A percentile compares a stretch with the other conserved stretches of the same genome.
phyloP scores from a whole-genome alignment of 2,888 invertebrate genomes.

The Rhamnusium bicolor region DNA sequence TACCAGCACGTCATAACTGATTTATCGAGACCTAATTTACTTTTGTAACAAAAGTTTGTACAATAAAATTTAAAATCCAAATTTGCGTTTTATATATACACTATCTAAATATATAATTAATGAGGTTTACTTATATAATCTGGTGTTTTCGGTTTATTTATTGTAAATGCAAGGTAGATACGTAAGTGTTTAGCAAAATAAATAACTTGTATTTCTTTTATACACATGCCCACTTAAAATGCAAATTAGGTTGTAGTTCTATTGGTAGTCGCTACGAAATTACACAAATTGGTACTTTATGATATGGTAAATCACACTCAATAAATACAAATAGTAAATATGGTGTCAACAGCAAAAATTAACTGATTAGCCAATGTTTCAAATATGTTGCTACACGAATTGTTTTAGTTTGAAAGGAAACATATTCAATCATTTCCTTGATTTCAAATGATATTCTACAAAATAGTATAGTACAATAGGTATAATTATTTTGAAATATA shows the following conservation, averaged over 20 bases:
- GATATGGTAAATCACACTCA: slow-evolving; percentile 50
- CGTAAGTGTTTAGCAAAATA: not conserved
- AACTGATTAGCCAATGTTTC: not conserved
- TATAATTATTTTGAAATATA: no score
- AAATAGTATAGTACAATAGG: no score
- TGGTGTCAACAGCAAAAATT: slow-evolving; percentile 9
- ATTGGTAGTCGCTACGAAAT: slow-evolving; percentile 35
- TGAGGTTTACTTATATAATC: not conserved
- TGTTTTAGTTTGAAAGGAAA: no score
- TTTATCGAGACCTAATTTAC: not conserved
- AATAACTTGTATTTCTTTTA: no score
- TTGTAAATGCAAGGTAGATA: slow-evolving; percentile 30
- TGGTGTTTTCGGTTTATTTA: slow-evolving; percentile 33
- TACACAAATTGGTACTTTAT: slow-evolving; percentile 46
- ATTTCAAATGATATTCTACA: no score
- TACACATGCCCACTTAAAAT: not conserved
- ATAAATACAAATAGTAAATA: slow-evolving; percentile 34
- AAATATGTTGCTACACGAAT: not conserved
- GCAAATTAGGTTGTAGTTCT: not conserved
- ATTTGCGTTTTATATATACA: not conserved
- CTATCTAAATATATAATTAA: slow-evolving; percentile 14
- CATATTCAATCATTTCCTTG: no score
- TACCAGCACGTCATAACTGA: not conserved
- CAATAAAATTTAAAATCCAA: not conserved
- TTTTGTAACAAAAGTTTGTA: not conserved